Evolutionary conservation across 1,140 invertebrate genomes (phyloP), one percentile per base, ranked within the genome.

Genomic region (Macrocentrus cingulum): DNA sequence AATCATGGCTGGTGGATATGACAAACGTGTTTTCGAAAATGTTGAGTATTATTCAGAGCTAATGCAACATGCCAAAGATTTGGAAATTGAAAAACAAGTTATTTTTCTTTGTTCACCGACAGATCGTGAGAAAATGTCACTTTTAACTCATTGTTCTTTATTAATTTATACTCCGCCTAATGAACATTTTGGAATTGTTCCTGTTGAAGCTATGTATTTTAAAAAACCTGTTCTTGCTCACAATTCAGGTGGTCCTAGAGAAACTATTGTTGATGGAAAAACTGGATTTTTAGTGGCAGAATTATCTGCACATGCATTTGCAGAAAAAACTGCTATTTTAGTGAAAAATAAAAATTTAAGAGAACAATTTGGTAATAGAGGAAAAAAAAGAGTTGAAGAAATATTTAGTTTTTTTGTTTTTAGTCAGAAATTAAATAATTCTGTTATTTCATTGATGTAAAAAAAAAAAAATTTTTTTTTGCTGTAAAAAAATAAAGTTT

Each of bases 151-250:
- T 55, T 88, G 89, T 69, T 83, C 86, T 62, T 87, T 89, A 70
- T 77, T 99, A 2, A 67, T 99, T 11, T 99, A 99, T 65, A 99
- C 98, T 15, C 98, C 98, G 2, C 84, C 88, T 0, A 94, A 93
- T 74, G 98, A 99, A 76, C 98, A 99, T 82, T 99, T 99, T 85
- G 98, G 98, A 3, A 99, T 99, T 71, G 98, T 99, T 5, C 98
- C 98, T 1, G 79, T 99, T 48, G 98, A 99, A 83, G 95, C 97
- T 0, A 99, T 99, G 98, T 95, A 93, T 71, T 87, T 89, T 69
- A 80, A 83, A 20, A 91, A 93, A 69, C 95, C 97, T 15, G 96
- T 99, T 0, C 88, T 99, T 63, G 98, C 97, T 0, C 88, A 93
- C 0, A 93, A 95, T 70, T 94, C 89, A 73, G 98, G 98, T 22